phyloP scores from a whole-genome alignment of 2,888 invertebrate species.

The Petrolisthes cinctipes region DNA sequence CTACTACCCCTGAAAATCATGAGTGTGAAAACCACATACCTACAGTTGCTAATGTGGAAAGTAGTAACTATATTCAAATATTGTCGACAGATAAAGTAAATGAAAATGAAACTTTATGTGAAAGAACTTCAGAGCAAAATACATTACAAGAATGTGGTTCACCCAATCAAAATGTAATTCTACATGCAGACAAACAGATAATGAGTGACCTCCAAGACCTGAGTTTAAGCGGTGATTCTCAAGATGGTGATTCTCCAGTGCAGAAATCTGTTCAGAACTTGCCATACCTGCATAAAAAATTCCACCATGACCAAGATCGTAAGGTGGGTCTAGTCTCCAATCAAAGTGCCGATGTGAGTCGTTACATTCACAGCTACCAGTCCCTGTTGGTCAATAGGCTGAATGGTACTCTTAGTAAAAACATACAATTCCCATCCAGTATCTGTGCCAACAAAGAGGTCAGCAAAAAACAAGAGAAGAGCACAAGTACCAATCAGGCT shows the following conservation, averaged over 20 bases:
- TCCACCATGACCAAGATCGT: slow-evolving; percentile 61
- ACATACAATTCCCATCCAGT: slow-evolving; percentile 21
- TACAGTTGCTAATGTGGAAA: not conserved
- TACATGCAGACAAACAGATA: not conserved
- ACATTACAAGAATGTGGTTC: not conserved
- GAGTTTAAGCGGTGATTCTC: not conserved
- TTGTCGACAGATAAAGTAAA: not conserved
- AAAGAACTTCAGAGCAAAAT: not conserved
- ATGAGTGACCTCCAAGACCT: not conserved
- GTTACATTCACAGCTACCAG: slow-evolving; percentile 61
- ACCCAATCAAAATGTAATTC: not conserved
- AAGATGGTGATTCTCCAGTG: not conserved
- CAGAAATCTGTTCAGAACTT: slow-evolving; percentile 3
- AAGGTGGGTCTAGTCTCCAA: slow-evolving; percentile 21
- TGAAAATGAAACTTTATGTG: not conserved
- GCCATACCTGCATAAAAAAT: slow-evolving; percentile 63
- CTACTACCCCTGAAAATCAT: not conserved
- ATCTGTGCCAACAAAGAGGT: not conserved
- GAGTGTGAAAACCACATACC: too few relatives aligned
- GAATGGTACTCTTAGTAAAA: slow-evolving; percentile 46
- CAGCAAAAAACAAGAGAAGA: slow-evolving; percentile 7
- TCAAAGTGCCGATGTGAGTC: slow-evolving; percentile 43
- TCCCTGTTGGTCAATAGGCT: slow-evolving; percentile 59
- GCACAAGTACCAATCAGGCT: not conserved
- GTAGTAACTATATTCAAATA: not conserved